phyloP scores from a whole-genome alignment of 2,888 invertebrate genomes.

The Melanostoma scalare region DNA sequence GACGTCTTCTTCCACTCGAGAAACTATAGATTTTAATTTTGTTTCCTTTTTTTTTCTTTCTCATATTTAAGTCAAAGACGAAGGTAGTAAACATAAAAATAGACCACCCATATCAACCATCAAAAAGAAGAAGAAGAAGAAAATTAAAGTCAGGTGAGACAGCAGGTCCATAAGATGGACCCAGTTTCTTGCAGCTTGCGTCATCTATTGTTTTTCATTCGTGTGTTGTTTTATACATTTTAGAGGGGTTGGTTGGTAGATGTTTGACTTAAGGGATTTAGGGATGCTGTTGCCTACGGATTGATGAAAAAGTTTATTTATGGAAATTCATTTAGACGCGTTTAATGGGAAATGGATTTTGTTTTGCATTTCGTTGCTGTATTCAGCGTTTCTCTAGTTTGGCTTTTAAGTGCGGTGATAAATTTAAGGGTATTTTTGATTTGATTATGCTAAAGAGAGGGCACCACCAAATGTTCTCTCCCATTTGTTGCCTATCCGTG shows the following conservation, averaged over 20 bases:
- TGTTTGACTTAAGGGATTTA: constrained; percentile 62
- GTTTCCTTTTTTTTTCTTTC: too few species aligned
- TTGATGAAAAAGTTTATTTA: constrained; percentile 67
- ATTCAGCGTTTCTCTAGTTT: constrained; percentile 26
- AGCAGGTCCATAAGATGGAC: too few species aligned
- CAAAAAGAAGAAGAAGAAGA: too few species aligned
- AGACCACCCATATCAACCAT: too few species aligned
- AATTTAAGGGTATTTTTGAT: constrained; percentile 51
- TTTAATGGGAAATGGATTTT: constrained; percentile 67
- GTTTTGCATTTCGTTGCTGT: constrained; percentile 48
- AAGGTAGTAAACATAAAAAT: too few species aligned
- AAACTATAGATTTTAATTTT: too few species aligned
- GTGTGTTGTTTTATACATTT: neutral
- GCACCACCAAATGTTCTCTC: constrained; percentile 8
- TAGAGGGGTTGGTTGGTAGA: constrained; percentile 17
- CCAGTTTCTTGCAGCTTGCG: neutral
- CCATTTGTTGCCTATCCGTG: too few species aligned
- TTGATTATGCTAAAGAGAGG: constrained; percentile 35
- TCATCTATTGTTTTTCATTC: constrained; percentile 6
- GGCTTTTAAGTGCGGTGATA: constrained; percentile 48
- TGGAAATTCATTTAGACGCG: constrained; percentile 68
- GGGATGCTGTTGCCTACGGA: constrained; percentile 36
- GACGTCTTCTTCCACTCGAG: too few species aligned
- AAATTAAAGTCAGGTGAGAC: too few species aligned
- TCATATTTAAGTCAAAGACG: too few species aligned